Conservation (phyloP, 1,140 invertebrate species). For the Drosophila miranda region DNA sequence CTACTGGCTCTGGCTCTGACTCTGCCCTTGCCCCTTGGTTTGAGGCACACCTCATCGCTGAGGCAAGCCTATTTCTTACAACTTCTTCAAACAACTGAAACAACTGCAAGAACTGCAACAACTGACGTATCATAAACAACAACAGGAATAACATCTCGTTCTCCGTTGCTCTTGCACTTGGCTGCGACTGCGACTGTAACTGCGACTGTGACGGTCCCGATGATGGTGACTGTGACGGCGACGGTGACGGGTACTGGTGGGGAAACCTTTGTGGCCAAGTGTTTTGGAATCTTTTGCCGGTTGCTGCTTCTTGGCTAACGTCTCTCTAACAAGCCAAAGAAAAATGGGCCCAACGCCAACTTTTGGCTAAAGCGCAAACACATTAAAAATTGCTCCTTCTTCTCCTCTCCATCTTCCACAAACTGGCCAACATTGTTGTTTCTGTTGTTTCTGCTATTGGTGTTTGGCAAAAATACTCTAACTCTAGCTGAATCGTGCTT, state of each 20-base stretch:
- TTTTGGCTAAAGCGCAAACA: constrained; percentile 79
- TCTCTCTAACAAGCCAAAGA: constrained; percentile 76
- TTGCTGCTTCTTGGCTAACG: constrained; percentile 30
- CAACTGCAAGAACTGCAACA: constrained; percentile 45
- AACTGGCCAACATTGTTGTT: constrained; percentile 22
- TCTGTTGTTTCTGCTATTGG: constrained; percentile 17
- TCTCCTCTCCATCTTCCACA: constrained; percentile 10
- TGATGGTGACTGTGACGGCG: too few species aligned
- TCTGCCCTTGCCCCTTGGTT: not conserved
- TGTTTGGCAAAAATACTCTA: constrained; percentile 34
- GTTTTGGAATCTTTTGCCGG: constrained; percentile 4
- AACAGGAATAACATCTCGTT: constrained; percentile 42
- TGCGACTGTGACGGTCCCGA: not conserved
- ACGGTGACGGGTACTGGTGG: too few species aligned
- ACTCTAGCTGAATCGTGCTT: not conserved
- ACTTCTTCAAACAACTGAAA: constrained; percentile 71
- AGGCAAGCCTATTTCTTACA: constrained; percentile 73
- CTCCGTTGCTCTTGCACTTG: constrained; percentile 64
- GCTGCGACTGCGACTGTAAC: constrained; percentile 13
- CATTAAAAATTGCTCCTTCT: constrained; percentile 72
- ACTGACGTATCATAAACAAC: constrained; percentile 77
- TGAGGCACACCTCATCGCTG: constrained; percentile 14
- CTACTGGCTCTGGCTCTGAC: constrained; percentile 10
- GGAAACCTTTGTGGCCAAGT: too few species aligned
- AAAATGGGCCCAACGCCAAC: constrained; percentile 80